These are phyloP conservation scores for Parasteatoda lunata DNA, from an alignment of 2,888 invertebrate species.

Conservation along the genomic window DNA sequence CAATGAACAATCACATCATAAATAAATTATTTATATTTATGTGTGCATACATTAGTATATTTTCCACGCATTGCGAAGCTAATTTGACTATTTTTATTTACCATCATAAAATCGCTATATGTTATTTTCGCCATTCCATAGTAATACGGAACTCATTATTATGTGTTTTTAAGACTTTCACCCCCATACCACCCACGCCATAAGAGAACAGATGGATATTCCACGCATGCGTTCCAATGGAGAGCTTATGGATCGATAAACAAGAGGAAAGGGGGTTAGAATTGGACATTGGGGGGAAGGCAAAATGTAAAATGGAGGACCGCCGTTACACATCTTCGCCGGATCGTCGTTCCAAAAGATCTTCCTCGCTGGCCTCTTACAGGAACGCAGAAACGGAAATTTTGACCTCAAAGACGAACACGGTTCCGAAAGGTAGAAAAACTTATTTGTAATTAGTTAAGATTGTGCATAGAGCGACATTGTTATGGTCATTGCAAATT, in stretches of 20 bases:
- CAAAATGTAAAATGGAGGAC: conserved; percentile 64
- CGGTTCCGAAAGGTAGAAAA: conserved; percentile 66
- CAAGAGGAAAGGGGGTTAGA: not conserved
- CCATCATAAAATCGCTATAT: not conserved
- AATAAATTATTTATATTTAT: no score
- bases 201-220: conserved; percentile 43
- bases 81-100: no score
- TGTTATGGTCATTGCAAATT: not conserved
- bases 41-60: no score
- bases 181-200: not conserved
- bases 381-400: conserved; percentile 65
- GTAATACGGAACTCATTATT: not conserved
- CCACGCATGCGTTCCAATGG: conserved; percentile 33
- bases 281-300: conserved; percentile 13
- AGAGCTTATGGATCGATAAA: conserved; percentile 38
- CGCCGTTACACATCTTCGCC: conserved; percentile 47
- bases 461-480: not conserved
- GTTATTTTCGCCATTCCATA: not conserved
- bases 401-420: conserved; percentile 60
- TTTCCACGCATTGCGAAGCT: no score
- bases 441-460: not conserved
- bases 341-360: conserved; percentile 66
- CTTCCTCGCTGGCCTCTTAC: conserved; percentile 64
- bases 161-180: not conserved
- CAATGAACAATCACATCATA: no score